Conservation (phyloP, 2,113 vertebrate genomes). For the Taxidea taxus region DNA sequence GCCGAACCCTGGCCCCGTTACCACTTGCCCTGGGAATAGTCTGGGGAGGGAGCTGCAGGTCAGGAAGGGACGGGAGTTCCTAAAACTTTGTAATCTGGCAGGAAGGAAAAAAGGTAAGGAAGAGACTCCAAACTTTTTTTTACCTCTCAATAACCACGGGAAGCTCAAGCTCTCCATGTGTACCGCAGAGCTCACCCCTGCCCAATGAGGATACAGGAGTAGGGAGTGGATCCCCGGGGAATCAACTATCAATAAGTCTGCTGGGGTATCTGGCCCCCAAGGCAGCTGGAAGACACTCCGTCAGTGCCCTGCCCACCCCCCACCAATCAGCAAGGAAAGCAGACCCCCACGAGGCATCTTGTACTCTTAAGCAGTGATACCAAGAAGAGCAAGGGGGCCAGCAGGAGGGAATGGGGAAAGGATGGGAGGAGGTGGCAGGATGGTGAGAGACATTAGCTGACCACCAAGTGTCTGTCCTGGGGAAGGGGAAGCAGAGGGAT, state of each 20-base stretch:
- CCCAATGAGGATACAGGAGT: not conserved
- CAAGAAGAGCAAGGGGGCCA: not conserved
- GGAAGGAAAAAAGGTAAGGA: not conserved
- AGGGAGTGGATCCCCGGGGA: not conserved
- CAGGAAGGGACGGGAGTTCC: not conserved
- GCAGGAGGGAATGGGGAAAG: slow-evolving; percentile 20
- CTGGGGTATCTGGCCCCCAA: not conserved
- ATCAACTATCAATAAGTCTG: not conserved
- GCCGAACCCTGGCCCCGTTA: not conserved
- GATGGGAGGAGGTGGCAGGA: not conserved
- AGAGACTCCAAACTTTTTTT: not conserved
- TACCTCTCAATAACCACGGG: not conserved
- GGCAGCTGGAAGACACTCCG: not conserved
- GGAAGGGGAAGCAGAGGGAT: not conserved
- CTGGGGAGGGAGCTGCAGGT: not conserved
- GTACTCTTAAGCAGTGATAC: not conserved
- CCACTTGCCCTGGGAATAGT: not conserved
- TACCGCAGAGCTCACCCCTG: not conserved
- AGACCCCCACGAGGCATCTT: not conserved
- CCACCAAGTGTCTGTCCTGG: not conserved
- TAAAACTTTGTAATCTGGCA: not conserved
- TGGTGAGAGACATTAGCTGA: not conserved
- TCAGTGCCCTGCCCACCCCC: not conserved
- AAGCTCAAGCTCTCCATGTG: not conserved
- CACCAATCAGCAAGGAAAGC: not conserved